phyloP scores from a whole-genome alignment of 1,140 invertebrate species.

The Trachymyrmex cornetzi region DNA sequence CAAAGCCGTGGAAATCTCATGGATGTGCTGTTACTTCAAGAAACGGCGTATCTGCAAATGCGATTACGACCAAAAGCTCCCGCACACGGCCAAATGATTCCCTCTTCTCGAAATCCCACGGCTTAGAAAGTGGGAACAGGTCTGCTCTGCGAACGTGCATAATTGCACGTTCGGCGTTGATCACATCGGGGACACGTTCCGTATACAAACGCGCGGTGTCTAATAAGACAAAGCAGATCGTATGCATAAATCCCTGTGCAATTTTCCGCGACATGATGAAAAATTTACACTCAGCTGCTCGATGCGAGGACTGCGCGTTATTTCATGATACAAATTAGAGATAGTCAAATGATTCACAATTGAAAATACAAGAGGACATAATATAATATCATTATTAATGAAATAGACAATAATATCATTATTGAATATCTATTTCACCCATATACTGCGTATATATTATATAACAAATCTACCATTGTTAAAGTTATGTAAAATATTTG shows the following conservation, averaged over 20 bases:
- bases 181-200: conserved; percentile 51
- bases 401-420: not conserved
- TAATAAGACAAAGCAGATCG: conserved; percentile 51
- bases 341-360: not conserved
- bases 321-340: not conserved
- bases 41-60: conserved; percentile 35
- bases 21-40: conserved; percentile 10
- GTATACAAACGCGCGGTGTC: conserved; percentile 42
- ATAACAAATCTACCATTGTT: not conserved
- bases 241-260: conserved; percentile 14
- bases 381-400: not conserved
- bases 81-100: conserved; percentile 18
- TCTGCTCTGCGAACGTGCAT: conserved; percentile 52
- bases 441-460: not conserved
- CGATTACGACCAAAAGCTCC: conserved; percentile 30
- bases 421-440: not conserved
- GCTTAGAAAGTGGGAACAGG: conserved; percentile 48
- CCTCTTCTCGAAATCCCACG: conserved; percentile 36
- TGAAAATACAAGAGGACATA: not conserved
- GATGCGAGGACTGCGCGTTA: not conserved
- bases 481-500: not conserved
- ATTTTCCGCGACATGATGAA: conserved; percentile 39
- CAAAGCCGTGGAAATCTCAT: conserved; percentile 30
- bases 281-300: conserved; percentile 19
- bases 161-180: conserved; percentile 51